Conservation (phyloP, 2,797 vertebrate genomes). For the Podarcis siculus region DNA sequence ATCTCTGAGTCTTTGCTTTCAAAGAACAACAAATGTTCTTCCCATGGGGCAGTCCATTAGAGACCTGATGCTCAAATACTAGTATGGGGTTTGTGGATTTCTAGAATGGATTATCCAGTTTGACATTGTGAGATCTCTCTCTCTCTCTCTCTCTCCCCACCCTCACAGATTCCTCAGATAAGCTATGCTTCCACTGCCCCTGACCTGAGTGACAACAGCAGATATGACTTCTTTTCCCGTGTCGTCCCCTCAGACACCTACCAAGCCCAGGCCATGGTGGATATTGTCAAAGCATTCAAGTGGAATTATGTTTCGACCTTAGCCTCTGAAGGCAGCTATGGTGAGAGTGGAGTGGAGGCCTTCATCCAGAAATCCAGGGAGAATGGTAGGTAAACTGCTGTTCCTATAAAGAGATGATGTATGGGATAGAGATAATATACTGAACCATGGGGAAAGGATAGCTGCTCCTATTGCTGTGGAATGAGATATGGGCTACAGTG, state of each 20-base stretch:
- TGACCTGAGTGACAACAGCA: conserved; percentile 94
- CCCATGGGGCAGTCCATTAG: not conserved
- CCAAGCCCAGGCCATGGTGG: conserved; percentile 97
- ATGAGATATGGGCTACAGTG: not conserved
- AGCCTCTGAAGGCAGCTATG: conserved; percentile 95
- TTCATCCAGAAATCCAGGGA: conserved; percentile 96
- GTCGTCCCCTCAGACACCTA: conserved; percentile 95
- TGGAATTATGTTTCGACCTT: conserved; percentile 97
- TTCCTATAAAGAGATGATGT: fast-evolving
- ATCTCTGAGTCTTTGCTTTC: not conserved
- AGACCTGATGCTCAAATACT: not conserved
- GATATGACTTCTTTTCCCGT: conserved; percentile 96
- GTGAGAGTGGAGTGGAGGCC: conserved; percentile 93
- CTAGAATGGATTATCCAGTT: not conserved
- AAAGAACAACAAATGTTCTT: not conserved
- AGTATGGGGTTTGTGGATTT: not conserved
- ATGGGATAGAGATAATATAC: not conserved
- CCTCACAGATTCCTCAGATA: conserved; percentile 91
- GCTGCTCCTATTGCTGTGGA: not conserved
- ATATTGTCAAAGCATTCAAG: conserved; percentile 93
- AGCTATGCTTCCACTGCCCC: conserved; percentile 96
- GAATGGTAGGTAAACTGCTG: conserved; percentile 84
- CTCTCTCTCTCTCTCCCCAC: conserved; percentile 17
- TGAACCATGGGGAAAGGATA: not conserved
- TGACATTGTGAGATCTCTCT: not conserved